Conservation (phyloP, 2,113 vertebrate species). For the Corythornis cristatus region DNA sequence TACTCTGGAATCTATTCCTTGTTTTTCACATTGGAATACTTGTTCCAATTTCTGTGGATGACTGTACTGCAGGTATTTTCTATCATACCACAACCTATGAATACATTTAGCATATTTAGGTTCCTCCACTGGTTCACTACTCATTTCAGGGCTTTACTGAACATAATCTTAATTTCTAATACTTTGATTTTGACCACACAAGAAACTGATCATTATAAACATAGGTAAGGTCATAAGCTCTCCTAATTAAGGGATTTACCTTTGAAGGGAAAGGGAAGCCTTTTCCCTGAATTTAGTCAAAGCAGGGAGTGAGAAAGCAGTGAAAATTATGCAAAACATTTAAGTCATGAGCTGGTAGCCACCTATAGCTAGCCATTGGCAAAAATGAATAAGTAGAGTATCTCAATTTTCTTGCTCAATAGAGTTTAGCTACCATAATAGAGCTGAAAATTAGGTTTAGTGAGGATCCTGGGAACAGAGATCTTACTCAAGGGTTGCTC, state of each 20-base stretch:
- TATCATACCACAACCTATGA: background rate
- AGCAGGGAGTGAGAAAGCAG: background rate
- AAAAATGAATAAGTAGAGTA: background rate
- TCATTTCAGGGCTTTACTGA: background rate
- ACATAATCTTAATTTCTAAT: background rate
- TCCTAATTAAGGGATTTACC: background rate
- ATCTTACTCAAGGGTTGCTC: background rate
- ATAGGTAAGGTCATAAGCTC: background rate
- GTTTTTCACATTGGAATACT: background rate
- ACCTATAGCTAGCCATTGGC: background rate
- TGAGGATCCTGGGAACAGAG: background rate
- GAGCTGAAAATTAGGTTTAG: background rate
- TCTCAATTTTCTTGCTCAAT: background rate
- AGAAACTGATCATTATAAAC: background rate
- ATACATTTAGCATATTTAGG: background rate
- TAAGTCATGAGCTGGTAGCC: background rate
- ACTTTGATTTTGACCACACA: background rate
- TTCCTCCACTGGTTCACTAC: background rate
- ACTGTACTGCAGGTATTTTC: background rate
- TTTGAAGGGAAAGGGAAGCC: background rate
- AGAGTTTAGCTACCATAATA: background rate
- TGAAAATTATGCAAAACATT: background rate
- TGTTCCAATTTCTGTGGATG: background rate
- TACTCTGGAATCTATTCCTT: background rate
- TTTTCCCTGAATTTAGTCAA: background rate